Conservation (phyloP, 2,113 vertebrate genomes). For the Gopherus flavomarginatus region DNA sequence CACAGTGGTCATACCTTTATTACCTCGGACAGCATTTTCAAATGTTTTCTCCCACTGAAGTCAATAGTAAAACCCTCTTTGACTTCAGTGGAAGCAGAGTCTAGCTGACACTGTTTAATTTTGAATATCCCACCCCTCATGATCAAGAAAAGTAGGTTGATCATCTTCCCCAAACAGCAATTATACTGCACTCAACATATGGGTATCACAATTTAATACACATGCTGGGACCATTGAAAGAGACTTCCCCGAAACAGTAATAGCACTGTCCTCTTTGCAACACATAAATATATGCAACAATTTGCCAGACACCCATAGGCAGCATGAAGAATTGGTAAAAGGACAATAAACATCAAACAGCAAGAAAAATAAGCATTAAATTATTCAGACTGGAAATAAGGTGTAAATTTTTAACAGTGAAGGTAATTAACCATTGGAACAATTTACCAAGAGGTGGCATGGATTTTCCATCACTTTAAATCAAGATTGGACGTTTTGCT, state of each 20-base stretch:
- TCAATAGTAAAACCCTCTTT: not conserved
- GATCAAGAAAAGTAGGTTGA: not conserved
- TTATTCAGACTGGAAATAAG: not conserved
- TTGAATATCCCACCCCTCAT: not conserved
- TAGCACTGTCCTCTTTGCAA: not conserved
- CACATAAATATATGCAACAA: not conserved
- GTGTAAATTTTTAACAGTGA: not conserved
- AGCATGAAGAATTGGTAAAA: slow-evolving; percentile 37
- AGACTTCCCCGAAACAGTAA: not conserved
- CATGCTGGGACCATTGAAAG: not conserved
- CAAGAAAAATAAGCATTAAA: slow-evolving; percentile 30
- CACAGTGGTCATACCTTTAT: not conserved
- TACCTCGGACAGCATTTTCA: not conserved
- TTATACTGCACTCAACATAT: not conserved
- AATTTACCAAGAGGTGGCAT: not conserved
- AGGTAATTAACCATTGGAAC: not conserved
- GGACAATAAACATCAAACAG: slow-evolving; percentile 41
- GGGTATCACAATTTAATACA: accelerated
- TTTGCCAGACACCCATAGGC: slow-evolving; percentile 34
- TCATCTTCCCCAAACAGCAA: not conserved
- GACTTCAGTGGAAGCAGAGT: not conserved
- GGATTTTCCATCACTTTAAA: not conserved
- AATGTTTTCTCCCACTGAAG: not conserved
- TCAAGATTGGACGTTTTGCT: not conserved
- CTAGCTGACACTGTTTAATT: not conserved